Evolutionary conservation across 1,140 invertebrate genomes (phyloP).

Genomic region (Ceratina australensis): DNA sequence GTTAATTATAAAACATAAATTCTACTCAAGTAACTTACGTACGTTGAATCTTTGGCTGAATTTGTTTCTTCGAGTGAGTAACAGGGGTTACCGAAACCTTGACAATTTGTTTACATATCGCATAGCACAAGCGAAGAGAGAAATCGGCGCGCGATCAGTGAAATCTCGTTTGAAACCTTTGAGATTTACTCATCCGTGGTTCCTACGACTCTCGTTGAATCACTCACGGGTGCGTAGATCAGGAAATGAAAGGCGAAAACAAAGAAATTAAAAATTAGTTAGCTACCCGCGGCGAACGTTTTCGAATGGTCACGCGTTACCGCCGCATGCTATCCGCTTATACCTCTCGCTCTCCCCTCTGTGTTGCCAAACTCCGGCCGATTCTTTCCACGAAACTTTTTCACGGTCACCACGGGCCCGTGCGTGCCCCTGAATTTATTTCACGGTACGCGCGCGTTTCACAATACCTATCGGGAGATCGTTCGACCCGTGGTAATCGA

Average conservation of each 20-base stretch:
- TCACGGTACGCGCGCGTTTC: constrained; percentile 42
- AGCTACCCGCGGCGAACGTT: constrained; percentile 45
- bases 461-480: constrained; percentile 50
- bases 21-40: too few species aligned
- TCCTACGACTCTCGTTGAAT: constrained; percentile 7
- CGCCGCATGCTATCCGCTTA: constrained; percentile 51
- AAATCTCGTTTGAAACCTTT: background rate
- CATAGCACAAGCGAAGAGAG: too few species aligned
- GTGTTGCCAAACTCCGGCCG: constrained; percentile 16
- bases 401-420: constrained; percentile 50
- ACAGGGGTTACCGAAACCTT: too few species aligned
- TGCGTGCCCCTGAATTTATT: constrained; percentile 70
- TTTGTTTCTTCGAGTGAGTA: too few species aligned
- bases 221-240: too few species aligned
- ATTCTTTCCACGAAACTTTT: constrained; percentile 44
- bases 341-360: constrained; percentile 30
- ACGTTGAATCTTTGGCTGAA: too few species aligned
- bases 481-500: constrained; percentile 64
- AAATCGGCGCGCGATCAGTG: background rate
- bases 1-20: too few species aligned
- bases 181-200: constrained; percentile 15
- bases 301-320: constrained; percentile 19
- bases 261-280: constrained; percentile 59
- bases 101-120: too few species aligned
- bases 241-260: constrained; percentile 9